phyloP scores from a whole-genome alignment of 2,113 vertebrate species.

The Gnathonemus echidnorhynchus region DNA sequence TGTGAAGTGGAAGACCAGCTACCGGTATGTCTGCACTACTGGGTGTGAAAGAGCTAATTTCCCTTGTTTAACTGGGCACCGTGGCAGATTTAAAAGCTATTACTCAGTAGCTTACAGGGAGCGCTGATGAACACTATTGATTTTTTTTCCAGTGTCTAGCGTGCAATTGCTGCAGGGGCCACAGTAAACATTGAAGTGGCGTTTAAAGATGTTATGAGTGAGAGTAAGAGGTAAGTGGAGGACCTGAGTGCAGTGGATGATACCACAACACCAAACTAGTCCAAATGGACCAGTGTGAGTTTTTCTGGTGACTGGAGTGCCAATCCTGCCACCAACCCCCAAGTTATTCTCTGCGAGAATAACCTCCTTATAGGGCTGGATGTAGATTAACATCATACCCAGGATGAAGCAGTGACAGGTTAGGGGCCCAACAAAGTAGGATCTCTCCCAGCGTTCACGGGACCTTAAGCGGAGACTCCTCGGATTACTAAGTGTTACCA shows the following conservation, averaged over 20 bases:
- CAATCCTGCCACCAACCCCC: too few relatives aligned
- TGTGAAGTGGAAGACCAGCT: neutral
- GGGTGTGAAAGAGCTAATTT: neutral
- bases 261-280: too few relatives aligned
- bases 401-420: too few relatives aligned
- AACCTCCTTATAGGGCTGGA: too few relatives aligned
- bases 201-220: neutral
- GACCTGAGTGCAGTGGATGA: too few relatives aligned
- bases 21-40: neutral
- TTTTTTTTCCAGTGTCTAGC: neutral
- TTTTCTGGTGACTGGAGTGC: too few relatives aligned
- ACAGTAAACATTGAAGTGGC: neutral
- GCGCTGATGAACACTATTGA: neutral
- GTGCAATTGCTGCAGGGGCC: neutral
- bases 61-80: neutral
- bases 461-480: neutral
- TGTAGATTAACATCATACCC: too few relatives aligned
- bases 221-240: too few relatives aligned
- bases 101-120: neutral
- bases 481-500: neutral
- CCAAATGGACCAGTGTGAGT: too few relatives aligned
- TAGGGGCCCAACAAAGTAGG: too few relatives aligned
- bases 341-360: too few relatives aligned
- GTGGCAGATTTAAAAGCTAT: neutral
- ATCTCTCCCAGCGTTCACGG: too few relatives aligned